Evolutionary conservation across 2,888 invertebrate species (phyloP), one percentile per base, ranked within the genome.

Genomic region (Caenorhabditis sp.): DNA sequence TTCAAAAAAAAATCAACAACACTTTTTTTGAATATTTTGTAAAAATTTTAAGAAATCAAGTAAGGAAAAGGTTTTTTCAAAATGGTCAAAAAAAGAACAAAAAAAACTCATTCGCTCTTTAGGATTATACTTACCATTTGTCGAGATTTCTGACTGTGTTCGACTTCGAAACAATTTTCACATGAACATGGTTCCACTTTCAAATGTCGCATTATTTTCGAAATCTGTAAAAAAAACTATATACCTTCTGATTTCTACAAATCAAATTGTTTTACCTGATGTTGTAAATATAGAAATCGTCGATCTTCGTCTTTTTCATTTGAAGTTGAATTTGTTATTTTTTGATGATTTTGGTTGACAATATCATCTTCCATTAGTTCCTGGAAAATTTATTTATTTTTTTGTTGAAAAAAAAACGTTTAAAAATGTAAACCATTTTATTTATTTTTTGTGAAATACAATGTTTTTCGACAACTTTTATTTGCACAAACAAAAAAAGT

Each of bases 201-300:
- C 1, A 80, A 31, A 17, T 66, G 63, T 20, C 52, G 62, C 77
- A 80, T 80, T 3, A 80, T 77, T n/a, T 69, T 56, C 38, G 65
- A 25, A n/a, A 79, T 58, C 79, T 79, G 70, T 59, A 78, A 74
- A 25, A 20, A 14, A 17, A 52, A 53, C n/a, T 54, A 52, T 54
- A 36, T n/a, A 20, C 36, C 7, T 21, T 20, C 27, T 20, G 7
- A 21, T 27, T 50, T 60, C 26, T 25, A 21, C 27, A n/a, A 1
- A 31, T 36, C 5, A 52, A 52, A 27, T n/a, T n/a, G n/a, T n/a
- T n/a, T n/a, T 53, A 73, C 73, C 73, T 73, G 73, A 63, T 73
- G 73, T 21, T 69, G 65, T 27, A 73, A 57, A 26, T 52, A 73
- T 2, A 66, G 56, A 43, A 73, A 68, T 66, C 63, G 20, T 66